Evolutionary conservation across 2,797 vertebrate species (phyloP).

Genomic region (Potorous gilbertii): DNA sequence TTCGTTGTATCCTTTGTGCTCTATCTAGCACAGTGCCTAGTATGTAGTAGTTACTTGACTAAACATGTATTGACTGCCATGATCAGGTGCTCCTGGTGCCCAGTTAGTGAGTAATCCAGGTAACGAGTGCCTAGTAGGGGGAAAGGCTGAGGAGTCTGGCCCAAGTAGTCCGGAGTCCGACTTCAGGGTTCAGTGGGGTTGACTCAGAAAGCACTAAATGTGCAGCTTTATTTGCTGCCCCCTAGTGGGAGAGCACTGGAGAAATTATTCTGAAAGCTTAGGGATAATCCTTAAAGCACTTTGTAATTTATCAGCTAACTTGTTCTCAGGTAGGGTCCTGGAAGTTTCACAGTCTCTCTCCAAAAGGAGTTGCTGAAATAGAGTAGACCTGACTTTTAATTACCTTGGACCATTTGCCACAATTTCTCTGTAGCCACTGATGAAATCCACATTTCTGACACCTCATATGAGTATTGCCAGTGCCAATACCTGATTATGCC

Average conservation of each 20-base stretch:
- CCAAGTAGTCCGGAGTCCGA: background rate
- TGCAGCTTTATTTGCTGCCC: background rate
- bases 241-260: background rate
- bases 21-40: background rate
- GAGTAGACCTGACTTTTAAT: background rate
- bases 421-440: constrained; percentile 10
- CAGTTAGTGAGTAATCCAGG: background rate
- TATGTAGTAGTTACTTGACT: background rate
- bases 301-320: background rate
- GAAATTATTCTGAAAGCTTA: background rate
- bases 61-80: background rate
- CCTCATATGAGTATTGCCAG: constrained; percentile 46
- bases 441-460: constrained; percentile 54
- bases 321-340: background rate
- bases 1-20: background rate
- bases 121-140: background rate
- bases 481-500: constrained; percentile 39
- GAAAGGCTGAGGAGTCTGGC: background rate
- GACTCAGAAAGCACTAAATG: background rate
- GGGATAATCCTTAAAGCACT: background rate
- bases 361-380: background rate
- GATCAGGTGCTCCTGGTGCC: background rate
- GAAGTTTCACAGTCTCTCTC: background rate
- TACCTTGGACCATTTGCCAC: background rate
- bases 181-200: accelerated